These are phyloP conservation scores for Thunnus maccoyii DNA, from an alignment of 2,113 vertebrate species.

Conservation along the genomic window DNA sequence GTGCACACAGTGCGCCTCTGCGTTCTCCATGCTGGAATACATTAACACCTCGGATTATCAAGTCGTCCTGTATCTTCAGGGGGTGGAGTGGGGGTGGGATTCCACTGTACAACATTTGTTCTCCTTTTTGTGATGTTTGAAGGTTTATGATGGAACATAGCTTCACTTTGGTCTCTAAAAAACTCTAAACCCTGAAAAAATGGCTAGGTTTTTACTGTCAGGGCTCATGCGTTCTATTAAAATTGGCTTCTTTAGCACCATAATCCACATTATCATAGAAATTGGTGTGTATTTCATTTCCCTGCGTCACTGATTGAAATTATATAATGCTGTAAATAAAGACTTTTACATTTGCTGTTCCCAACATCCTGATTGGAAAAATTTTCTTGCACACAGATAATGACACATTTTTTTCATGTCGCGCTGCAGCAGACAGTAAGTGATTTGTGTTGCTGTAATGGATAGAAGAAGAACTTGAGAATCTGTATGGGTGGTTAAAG, in stretches of 20 bases:
- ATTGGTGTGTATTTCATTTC: conserved; percentile 7
- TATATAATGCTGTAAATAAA: conserved; percentile 3
- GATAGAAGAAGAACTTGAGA: conserved; percentile 13
- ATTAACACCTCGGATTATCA: conserved; percentile 73
- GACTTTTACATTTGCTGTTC: conserved; percentile 1
- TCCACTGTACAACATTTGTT: conserved; percentile 43
- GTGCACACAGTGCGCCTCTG: conserved; percentile 63
- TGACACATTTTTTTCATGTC: conserved; percentile 21
- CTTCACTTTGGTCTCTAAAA: conserved; percentile 20
- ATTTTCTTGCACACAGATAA: background rate
- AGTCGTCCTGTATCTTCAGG: conserved; percentile 51
- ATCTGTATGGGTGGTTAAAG: background rate
- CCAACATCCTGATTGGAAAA: background rate
- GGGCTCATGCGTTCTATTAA: background rate
- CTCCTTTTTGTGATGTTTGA: conserved; percentile 30
- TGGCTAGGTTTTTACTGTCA: background rate
- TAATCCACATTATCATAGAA: conserved; percentile 22
- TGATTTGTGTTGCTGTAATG: conserved; percentile 36
- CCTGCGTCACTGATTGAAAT: conserved; percentile 8
- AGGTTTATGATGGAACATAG: conserved; percentile 10
- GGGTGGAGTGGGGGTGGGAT: conserved; percentile 49
- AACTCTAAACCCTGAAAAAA: background rate
- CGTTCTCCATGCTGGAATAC: conserved; percentile 64
- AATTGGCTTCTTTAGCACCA: background rate
- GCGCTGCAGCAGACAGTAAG: conserved; percentile 12